Base-by-base conservation (phyloP, 2,113 vertebrate species). In the Bombycilla garrulus region DNA sequence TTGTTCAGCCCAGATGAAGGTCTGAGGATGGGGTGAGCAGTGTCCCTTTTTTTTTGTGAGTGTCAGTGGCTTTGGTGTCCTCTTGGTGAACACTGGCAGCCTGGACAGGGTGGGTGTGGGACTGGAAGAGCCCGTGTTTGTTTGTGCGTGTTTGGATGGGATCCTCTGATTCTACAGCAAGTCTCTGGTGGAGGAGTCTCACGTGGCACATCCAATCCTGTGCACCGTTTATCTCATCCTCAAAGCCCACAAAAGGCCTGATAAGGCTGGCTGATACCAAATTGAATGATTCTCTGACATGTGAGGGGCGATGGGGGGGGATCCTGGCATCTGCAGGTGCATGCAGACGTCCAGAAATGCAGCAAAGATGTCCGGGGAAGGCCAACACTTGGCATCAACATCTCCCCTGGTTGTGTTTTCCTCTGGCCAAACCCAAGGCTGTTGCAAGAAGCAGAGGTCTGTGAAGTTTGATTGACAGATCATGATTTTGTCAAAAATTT, bases 1-100 rank as follows among this genome's bases (percentile, higher is more conserved):
- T 72, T 1, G 2, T 33, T 86, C 64, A 91, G 23, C 69, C 28
- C 0, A 5, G 33, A 11, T 40, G 57, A 53, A 45, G 44, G 10
- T 36, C 10, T 3, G 9, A 54, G 66, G 48, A 60, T 7, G 29
- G 45, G 56, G 7, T 0, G 5, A 45, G 54, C 31, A 61, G 12
- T 14, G 42, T 58, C 35, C 10, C 16, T 54, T 58, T 3, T 1
- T 67, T 22, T 28, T 33, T 51, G 33, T 42, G 67, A 47, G 23
- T 38, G 42, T 42, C 64, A 45, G 28, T 33, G 35, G 58, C 83
- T 62, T 78, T 35, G 47, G 35, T 35, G 65, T 36, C 33, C 16
- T 58, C 28, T 35, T 4, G 8, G 44, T 3, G 10, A 31, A 24
- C 1, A 3, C 10, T 5, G 11, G 15, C 35, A 35, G 18, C 2